A percentile compares a stretch with the other conserved stretches of the same genome.
These are phyloP conservation scores for Bolinopsis microptera DNA, from an alignment of 37 sponge, comb jelly and placozoan genomes.

Conservation along the genomic window DNA sequence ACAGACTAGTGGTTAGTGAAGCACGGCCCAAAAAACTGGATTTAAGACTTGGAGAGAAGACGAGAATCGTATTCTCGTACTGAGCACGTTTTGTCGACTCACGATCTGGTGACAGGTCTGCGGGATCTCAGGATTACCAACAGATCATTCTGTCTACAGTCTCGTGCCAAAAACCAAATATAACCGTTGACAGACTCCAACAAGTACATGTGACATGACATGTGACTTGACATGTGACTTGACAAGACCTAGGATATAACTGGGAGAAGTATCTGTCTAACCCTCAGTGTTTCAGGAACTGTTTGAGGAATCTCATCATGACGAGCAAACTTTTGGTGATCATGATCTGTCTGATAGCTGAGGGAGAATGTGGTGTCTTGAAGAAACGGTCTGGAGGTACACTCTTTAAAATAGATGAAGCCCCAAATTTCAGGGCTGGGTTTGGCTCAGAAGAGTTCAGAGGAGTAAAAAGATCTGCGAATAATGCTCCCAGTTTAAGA, in stretches of 20 bases:
- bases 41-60: no score
- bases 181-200: no score
- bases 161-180: not conserved
- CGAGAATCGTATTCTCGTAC: no score
- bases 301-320: not conserved
- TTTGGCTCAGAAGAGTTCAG: not conserved
- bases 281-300: not conserved
- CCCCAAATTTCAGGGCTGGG: not conserved
- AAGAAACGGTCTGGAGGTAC: no score
- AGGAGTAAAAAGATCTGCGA: not conserved
- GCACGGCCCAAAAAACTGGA: not conserved
- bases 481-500: not conserved
- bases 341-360: not conserved
- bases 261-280: not conserved
- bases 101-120: not conserved
- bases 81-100: not conserved
- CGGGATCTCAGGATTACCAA: not conserved
- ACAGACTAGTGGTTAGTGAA: not conserved
- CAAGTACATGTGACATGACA: no score
- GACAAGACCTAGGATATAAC: not conserved
- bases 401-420: not conserved
- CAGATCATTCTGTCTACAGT: not conserved
- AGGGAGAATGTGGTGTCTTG: not conserved
- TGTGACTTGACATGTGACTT: not conserved
- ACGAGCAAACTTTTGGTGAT: not conserved